Conservation (phyloP, 2,888 invertebrate genomes). For the Leucophora obtusa region DNA sequence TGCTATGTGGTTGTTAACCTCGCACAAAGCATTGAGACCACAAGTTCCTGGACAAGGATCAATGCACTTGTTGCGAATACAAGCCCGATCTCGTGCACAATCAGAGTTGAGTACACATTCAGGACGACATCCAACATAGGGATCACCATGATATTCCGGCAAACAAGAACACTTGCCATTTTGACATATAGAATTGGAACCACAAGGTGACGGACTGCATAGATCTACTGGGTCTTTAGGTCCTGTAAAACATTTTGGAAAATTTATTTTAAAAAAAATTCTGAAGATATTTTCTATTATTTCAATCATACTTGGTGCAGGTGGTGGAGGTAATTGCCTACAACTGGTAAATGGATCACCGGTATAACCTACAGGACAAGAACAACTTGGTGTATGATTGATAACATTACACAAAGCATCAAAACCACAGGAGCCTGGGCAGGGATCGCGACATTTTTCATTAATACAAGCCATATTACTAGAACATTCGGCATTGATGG, state of each 20-base stretch:
- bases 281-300: neutral
- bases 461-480: conserved; percentile 86
- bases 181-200: conserved; percentile 86
- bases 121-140: conserved; percentile 87
- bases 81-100: conserved; percentile 87
- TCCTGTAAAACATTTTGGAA: conserved; percentile 66
- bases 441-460: conserved; percentile 87
- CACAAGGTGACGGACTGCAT: conserved; percentile 88
- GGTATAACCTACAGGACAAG: conserved; percentile 84
- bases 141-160: conserved; percentile 88
- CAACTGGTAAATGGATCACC: conserved; percentile 89
- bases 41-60: conserved; percentile 92
- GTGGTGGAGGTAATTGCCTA: conserved; percentile 80
- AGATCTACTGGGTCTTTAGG: conserved; percentile 79
- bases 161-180: conserved; percentile 87
- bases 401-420: conserved; percentile 86
- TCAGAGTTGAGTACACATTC: conserved; percentile 90
- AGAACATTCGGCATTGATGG: conserved; percentile 86
- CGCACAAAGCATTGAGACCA: conserved; percentile 87
- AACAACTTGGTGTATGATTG: conserved; percentile 88
- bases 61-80: conserved; percentile 88
- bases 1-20: conserved; percentile 86
- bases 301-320: conserved; percentile 73
- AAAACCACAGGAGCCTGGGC: conserved; percentile 87
- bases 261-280: neutral